These are phyloP conservation scores for Pyxicephalus adspersus DNA, from an alignment of 2,113 vertebrate genomes.

Conservation along the genomic window DNA sequence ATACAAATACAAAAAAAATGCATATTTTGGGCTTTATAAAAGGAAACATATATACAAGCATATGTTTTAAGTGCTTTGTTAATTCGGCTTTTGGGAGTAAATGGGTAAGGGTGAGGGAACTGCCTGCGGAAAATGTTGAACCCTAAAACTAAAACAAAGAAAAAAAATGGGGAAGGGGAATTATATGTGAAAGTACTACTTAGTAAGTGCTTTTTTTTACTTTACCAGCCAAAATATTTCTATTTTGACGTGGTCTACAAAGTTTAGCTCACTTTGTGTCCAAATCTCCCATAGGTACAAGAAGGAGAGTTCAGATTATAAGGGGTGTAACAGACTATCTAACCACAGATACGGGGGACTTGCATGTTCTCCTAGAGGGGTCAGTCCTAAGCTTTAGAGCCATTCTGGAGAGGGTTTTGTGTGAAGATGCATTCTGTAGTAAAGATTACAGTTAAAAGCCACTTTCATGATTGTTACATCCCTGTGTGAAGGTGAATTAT, in stretches of 20 bases:
- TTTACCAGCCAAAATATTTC: constrained; percentile 14
- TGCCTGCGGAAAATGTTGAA: constrained; percentile 50
- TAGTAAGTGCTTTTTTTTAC: constrained; percentile 37
- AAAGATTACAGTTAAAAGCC: no score
- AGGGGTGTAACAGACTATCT: no score
- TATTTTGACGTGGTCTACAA: background rate
- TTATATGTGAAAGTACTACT: background rate
- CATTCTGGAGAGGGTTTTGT: no score
- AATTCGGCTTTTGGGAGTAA: constrained; percentile 10
- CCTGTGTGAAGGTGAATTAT: no score
- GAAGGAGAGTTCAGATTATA: background rate
- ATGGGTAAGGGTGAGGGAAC: background rate
- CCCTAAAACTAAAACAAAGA: background rate
- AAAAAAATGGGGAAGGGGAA: background rate
- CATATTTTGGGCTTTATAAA: constrained; percentile 25
- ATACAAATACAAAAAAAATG: constrained; percentile 5
- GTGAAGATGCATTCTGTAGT: no score
- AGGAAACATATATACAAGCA: constrained; percentile 32
- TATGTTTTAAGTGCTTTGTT: constrained; percentile 45
- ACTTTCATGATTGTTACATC: no score
- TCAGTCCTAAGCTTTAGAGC: no score
- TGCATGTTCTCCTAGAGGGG: no score
- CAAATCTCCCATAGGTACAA: background rate
- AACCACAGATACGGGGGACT: no score
- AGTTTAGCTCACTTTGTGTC: background rate